phyloP scores from a whole-genome alignment of 2,113 vertebrate species.

The Coregonus clupeaformis region DNA sequence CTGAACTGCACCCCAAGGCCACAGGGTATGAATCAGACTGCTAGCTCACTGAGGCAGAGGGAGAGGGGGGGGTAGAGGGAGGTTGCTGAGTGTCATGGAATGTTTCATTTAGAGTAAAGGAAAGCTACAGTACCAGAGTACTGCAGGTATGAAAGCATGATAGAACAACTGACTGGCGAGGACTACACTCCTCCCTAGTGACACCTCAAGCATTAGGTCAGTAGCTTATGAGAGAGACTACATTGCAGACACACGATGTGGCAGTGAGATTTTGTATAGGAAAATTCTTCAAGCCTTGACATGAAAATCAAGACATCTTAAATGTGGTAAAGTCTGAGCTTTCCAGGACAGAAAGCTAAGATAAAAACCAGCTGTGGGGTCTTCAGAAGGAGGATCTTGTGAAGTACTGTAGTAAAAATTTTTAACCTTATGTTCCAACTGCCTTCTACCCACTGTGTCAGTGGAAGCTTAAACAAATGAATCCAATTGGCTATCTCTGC shows the following conservation, averaged over 20 bases:
- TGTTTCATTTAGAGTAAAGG: neutral
- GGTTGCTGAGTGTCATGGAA: neutral
- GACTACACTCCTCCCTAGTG: neutral
- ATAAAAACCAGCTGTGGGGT: neutral
- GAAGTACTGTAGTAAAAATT: neutral
- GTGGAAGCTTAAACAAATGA: neutral
- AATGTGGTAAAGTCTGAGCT: neutral
- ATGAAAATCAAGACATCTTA: neutral
- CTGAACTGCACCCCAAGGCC: constrained; percentile 7
- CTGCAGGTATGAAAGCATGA: neutral
- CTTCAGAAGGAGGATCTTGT: neutral
- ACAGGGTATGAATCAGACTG: constrained; percentile 20
- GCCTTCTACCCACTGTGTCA: neutral
- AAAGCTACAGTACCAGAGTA: neutral
- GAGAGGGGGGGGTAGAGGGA: neutral
- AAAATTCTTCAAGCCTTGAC: too few species aligned
- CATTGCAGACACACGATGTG: neutral
- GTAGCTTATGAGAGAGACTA: neutral
- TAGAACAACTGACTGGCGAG: neutral
- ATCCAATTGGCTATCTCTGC: neutral
- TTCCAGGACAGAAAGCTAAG: neutral
- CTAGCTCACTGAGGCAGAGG: neutral
- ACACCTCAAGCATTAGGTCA: neutral
- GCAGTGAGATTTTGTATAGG: too few species aligned
- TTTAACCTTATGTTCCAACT: neutral